These are phyloP conservation scores for Tipula vernalis DNA, from an alignment of 2,888 invertebrate species.

Conservation along the genomic window DNA sequence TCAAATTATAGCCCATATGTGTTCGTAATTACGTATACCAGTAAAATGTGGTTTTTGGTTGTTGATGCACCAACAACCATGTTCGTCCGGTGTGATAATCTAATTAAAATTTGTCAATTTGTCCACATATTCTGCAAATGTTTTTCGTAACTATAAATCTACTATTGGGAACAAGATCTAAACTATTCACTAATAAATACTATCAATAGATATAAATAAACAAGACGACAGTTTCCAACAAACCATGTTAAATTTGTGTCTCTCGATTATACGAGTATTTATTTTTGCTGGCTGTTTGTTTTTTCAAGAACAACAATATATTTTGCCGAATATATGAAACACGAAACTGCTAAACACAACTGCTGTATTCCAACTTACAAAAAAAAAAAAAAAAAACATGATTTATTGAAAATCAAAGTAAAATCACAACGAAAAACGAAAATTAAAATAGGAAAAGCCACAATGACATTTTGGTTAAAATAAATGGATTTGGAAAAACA, in stretches of 20 bases:
- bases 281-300: neutral
- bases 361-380: neutral
- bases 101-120: neutral
- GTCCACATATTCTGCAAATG: neutral
- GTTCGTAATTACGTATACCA: neutral
- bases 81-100: neutral
- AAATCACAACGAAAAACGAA: neutral
- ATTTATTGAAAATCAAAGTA: neutral
- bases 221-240: neutral
- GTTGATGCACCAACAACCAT: neutral
- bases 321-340: neutral
- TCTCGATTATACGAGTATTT: neutral
- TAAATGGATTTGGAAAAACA: neutral
- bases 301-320: neutral
- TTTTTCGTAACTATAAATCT: neutral
- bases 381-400: neutral
- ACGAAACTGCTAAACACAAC: neutral
- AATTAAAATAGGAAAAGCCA: neutral
- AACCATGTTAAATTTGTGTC: neutral
- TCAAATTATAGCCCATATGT: neutral
- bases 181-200: neutral
- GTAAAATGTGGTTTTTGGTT: neutral
- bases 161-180: neutral
- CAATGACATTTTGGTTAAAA: slow-evolving; percentile 4
- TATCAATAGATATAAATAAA: neutral